Base-by-base conservation (phyloP, 2,888 invertebrate species). In the Nomada ruficornis region DNA sequence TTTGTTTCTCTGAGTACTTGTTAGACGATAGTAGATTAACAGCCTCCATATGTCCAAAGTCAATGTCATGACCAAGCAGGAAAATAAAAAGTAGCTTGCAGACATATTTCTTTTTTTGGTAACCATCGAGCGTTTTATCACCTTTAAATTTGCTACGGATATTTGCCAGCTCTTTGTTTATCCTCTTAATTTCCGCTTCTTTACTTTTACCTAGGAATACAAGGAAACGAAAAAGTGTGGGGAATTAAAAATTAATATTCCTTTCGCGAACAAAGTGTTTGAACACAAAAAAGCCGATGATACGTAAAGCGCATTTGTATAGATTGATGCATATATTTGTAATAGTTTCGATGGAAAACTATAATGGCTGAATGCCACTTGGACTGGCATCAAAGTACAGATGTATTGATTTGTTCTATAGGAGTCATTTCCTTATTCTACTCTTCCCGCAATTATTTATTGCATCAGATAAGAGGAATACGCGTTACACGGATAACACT, bases 31-130 rank as follows among this genome's bases (percentile, higher is more conserved):
- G 96, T 89, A 99, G 95, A 94, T 99, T 99, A 90, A 99, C 99
- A 71, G 99, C 99, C 95, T 99, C 99, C 99, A 99, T 99, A 95
- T 99, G 99, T 85, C 99, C 99, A 94, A 99, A 99, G 95, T 99
- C 99, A 94, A 99, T 99, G 95, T 99, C 99, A 95, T 99, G 99
- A 87, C 99, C 99, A 91, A 99, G 96, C 88, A 99, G 95, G 95
- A 99, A 99, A 94, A 99, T 99, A 95, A 99, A 99, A 87, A 99
- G 95, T 89, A 99, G 95, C 95, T 99, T 99, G 95, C 99, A 99
- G 82, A 99, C 99, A 96, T 99, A 99, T 95, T 99, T 99, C 95
- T 99, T 99, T 96, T 99, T 99, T 94, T 99, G 99, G 95, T 99
- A 99, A 57, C 99, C 99, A 95, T 99, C 99, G 80, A 99, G 95